A percentile compares a stretch with the other conserved stretches of the same genome.
phyloP scores from a whole-genome alignment of 2,797 vertebrate genomes.

The Bryconaethiops microstoma region DNA sequence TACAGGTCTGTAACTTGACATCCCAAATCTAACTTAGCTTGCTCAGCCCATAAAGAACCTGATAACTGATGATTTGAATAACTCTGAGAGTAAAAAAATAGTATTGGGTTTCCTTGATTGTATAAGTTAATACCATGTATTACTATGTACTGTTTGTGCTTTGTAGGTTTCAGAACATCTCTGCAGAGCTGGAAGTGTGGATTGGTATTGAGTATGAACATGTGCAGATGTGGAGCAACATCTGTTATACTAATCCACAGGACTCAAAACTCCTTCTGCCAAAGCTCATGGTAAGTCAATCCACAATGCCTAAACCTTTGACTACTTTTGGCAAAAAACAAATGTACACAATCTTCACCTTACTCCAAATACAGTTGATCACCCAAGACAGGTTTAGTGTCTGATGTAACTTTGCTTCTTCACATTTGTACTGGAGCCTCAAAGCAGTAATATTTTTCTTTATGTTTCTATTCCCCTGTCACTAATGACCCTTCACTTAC shows the following conservation, averaged over 20 bases:
- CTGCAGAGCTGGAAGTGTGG: slow-evolving; percentile 79
- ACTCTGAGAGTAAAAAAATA: neutral
- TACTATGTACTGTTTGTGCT: neutral
- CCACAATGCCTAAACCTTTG: neutral
- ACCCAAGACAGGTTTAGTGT: too few relatives aligned
- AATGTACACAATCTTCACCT: too few relatives aligned
- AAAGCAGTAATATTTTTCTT: too few relatives aligned
- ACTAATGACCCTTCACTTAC: too few relatives aligned
- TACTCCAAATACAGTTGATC: too few relatives aligned
- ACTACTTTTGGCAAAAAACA: too few relatives aligned
- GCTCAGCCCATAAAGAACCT: neutral
- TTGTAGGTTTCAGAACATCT: slow-evolving; percentile 83
- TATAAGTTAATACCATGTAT: too few relatives aligned
- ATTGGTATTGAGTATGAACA: slow-evolving; percentile 77
- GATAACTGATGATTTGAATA: neutral
- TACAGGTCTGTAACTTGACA: neutral
- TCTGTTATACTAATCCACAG: slow-evolving; percentile 72
- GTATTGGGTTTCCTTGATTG: neutral
- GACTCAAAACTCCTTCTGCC: slow-evolving; percentile 75
- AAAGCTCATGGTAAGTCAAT: slow-evolving; percentile 80
- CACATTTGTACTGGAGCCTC: too few relatives aligned
- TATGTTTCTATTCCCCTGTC: too few relatives aligned
- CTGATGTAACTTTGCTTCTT: neutral
- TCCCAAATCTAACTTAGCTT: neutral
- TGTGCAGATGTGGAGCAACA: slow-evolving; percentile 79